phyloP scores from a whole-genome alignment of 2,888 invertebrate genomes.

The Megastigmus dorsalis region DNA sequence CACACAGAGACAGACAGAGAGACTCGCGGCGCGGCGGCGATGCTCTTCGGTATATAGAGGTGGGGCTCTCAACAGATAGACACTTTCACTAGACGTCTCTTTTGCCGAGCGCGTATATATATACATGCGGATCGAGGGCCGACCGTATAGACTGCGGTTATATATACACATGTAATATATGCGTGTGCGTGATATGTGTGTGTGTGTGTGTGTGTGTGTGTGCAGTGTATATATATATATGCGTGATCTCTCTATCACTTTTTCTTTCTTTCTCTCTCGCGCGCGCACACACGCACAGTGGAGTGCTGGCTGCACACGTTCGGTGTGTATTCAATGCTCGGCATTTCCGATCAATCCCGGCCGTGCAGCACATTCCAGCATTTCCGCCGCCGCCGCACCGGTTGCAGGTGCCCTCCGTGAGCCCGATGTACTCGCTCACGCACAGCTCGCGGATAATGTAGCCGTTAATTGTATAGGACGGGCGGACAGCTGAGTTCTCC shows the following conservation, averaged over 20 bases:
- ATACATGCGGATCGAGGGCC: slow-evolving; percentile 20
- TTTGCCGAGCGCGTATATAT: no score
- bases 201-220: not conserved
- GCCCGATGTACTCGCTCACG: no score
- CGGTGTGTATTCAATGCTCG: not conserved
- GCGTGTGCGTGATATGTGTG: not conserved
- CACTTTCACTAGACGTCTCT: slow-evolving; percentile 50
- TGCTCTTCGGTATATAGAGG: no score
- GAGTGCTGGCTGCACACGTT: no score
- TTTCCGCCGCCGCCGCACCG: slow-evolving; percentile 27
- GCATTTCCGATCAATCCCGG: no score
- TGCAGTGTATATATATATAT: not conserved
- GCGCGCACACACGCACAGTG: no score
- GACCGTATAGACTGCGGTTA: not conserved
- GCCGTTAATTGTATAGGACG: no score
- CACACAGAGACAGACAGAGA: no score
- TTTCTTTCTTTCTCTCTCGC: not conserved
- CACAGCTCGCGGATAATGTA: no score
- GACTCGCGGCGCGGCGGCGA: not conserved
- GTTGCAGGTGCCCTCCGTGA: no score
- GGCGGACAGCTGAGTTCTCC: no score
- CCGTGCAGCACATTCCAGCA: slow-evolving; percentile 27
- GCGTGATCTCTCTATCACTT: not conserved
- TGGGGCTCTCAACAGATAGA: slow-evolving; percentile 45
- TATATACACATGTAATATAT: no score